Evolutionary conservation across 2,888 invertebrate species (phyloP), one percentile per base, ranked within the genome.

Genomic region (Sphaeridia pumilis): DNA sequence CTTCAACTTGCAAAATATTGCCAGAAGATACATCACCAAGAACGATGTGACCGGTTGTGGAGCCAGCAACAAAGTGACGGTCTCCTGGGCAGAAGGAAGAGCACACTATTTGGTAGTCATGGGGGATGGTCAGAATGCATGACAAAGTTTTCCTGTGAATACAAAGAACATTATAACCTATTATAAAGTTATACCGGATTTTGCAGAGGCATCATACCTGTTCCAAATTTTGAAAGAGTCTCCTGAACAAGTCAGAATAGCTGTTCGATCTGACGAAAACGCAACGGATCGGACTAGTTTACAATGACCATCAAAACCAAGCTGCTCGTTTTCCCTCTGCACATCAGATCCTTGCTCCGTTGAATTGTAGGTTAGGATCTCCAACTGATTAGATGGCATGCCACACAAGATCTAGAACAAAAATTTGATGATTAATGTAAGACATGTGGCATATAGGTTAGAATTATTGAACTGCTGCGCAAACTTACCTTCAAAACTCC

Each of bases 191-290:
- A n/a, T n/a, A n/a, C n/a, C n/a, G n/a, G n/a, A n/a, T n/a, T n/a
- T n/a, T n/a, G n/a, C n/a, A n/a, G n/a, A 38, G n/a, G n/a, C n/a
- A n/a, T n/a, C 64, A 60, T 67, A 83, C 80, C 87, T 81, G 70
- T 90, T 93, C 95, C 97, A 98, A 47, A 97, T 74, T 75, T 97
- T 95, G 31, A 94, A 75, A 5, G 84, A 80, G 64, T 94, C 90
- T 0, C 80, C 84, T 59, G 92, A 84, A 0, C 84, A 92, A 0
- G 94, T 87, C 1, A 86, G 78, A 54, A 95, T 76, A 1, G 87
- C 87, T 55, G 88, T 75, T 67, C 86, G 88, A 71, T 95, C 94
- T 1, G 87, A 87, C 69, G 90, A 92, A 69, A 97, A 90, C 50
- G 83, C 79, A 22, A 97, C 75, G 22, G 86, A 81, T 46, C 90